Evolutionary conservation across 2,888 invertebrate species (phyloP), one percentile per base, ranked within the genome.

Genomic region (Melipona beecheii): DNA sequence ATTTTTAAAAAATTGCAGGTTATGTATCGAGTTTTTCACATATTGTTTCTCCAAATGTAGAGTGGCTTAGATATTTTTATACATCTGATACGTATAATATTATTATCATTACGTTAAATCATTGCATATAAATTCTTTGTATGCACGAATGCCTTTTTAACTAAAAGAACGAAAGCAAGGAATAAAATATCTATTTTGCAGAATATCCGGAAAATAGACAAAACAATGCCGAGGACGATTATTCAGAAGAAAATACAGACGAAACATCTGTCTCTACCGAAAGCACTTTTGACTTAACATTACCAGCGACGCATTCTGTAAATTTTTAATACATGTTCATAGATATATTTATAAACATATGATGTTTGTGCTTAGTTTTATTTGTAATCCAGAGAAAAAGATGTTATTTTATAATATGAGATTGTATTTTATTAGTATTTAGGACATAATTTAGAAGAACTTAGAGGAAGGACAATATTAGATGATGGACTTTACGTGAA

Each of bases 401-500:
- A 65, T 43, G 5, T 21, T 27, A 69, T 52, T 24, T 24, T 66
- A 27, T 75, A 70, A 58, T 69, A 43, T 58, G 54, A 74, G 69
- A 11, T 9, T 76, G 50, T 72, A 5, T 77, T n/a, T 65, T 85
- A 75, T 89, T 92, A 96, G 96, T 96, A 96, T 90, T 93, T 96
- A 78, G 96, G 96, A 5, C 93, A 94, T 77, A 95, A 96, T 89
- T 91, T 97, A 92, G 96, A 96, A 91, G 96, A 96, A 68, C 94
- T 97, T 3, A 95, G 96, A 13, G 97, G 97, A 2, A 95, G 97
- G n/a, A 96, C 96, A 54, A 95, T 97, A 81, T 93, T 96, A 70
- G 96, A 97, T 86, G 95, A 95, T 65, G 95, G 95, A 62, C 94
- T 95, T 78, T 92, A 94, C 24, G 94, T 95, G 77, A 94, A 95